A percentile compares a stretch with the other conserved stretches of the same genome.
Conservation (phyloP, 2,113 vertebrate genomes). For the Acrocephalus kingi region DNA sequence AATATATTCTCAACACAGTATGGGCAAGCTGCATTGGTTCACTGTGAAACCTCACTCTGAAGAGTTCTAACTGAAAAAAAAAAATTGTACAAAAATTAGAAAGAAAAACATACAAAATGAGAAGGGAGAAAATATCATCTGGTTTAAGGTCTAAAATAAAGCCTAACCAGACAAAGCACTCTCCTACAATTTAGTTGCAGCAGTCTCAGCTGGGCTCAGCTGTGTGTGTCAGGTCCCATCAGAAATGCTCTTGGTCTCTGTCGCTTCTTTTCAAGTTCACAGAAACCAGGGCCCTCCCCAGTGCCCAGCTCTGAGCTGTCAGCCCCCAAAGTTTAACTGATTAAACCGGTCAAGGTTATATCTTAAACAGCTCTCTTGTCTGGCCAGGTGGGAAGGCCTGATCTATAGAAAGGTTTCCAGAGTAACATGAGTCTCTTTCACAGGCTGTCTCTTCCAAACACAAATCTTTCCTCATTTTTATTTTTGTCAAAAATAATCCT, state of each 20-base stretch:
- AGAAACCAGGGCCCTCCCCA: neutral
- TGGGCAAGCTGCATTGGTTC: neutral
- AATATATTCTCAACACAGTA: neutral
- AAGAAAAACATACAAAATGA: neutral
- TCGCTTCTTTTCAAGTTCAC: neutral
- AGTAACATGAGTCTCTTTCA: neutral
- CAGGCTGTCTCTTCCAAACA: neutral
- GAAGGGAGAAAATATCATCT: neutral
- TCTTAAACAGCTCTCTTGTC: neutral
- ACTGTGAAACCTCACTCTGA: neutral
- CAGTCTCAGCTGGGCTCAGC: neutral
- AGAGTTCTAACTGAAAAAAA: neutral
- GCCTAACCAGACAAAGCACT: neutral
- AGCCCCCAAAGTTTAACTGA: neutral
- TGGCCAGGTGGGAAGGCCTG: neutral
- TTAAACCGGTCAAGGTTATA: neutral
- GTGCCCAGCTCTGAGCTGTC: neutral
- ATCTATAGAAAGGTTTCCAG: neutral
- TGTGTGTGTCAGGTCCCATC: neutral
- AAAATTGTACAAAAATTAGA: neutral
- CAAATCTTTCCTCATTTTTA: neutral
- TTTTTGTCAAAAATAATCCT: neutral
- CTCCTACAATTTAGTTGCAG: neutral
- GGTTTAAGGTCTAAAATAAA: neutral
- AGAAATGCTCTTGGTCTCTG: neutral